These are phyloP conservation scores for Vesta saturnalis DNA, from an alignment of 2,888 invertebrate species.

Conservation along the genomic window DNA sequence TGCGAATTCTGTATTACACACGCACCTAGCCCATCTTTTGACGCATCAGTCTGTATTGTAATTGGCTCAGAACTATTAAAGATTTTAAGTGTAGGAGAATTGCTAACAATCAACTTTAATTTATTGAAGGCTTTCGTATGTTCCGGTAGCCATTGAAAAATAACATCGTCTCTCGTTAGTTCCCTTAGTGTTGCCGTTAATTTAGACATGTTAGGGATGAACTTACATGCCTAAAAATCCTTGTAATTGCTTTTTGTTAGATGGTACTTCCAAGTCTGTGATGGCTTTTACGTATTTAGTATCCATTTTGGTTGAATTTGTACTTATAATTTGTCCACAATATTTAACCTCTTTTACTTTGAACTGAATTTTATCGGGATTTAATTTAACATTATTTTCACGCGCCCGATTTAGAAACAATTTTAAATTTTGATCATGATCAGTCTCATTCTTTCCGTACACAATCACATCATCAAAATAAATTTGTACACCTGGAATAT, in stretches of 20 bases:
- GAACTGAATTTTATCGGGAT: no score
- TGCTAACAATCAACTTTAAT: not conserved
- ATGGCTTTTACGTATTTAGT: slow-evolving; percentile 31
- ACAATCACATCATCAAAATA: no score
- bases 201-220: slow-evolving; percentile 35
- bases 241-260: slow-evolving; percentile 32
- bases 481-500: no score
- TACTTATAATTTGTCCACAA: not conserved
- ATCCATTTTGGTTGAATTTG: slow-evolving; percentile 3
- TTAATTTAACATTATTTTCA: no score
- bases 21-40: slow-evolving; percentile 43
- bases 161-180: not conserved
- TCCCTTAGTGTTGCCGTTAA: slow-evolving; percentile 32
- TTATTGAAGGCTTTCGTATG: not conserved
- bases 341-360: not conserved
- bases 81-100: not conserved
- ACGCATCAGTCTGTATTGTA: no score
- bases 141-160: not conserved
- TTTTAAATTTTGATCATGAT: no score
- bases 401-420: no score
- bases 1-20: slow-evolving; percentile 50
- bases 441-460: no score
- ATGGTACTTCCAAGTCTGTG: slow-evolving; percentile 28
- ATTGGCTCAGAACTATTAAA: not conserved
- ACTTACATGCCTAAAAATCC: slow-evolving; percentile 39